Evolutionary conservation across 2,797 vertebrate genomes (phyloP), one percentile per base, ranked within the genome.

Genomic region (Potorous gilbertii): DNA sequence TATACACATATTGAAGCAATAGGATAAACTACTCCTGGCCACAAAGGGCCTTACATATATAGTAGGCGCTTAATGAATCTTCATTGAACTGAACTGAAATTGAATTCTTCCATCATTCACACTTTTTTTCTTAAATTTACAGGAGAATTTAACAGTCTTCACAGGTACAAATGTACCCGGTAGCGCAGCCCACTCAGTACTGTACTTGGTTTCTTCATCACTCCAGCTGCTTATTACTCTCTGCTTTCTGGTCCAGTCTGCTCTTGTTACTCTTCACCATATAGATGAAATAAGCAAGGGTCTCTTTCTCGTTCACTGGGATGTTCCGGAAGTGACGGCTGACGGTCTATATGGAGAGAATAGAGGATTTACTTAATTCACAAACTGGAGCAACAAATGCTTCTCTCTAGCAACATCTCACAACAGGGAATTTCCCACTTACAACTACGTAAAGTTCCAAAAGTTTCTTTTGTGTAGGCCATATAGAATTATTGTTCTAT

Each of bases 191-290:
- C 96, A 62, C 93, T 92, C 81, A 96, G 98, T 95, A 96, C 94
- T 0, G 52, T 9, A n/a, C 40, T 13, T 91, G 92, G 40, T 93
- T 97, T 96, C 95, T 13, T 94, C 66, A 97, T 99, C 98, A 99
- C 94, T 99, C 99, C 57, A 99, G 98, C 92, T 99, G 99, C 98
- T 99, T 99, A 98, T 99, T 98, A 57, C 99, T 97, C 94, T 99
- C 99, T 0, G 99, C 98, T 95, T 99, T 99, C 99, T 99, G 99
- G 98, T 99, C 99, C 98, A 99, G 98, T 91, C 99, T 99, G 95
- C 99, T 99, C 98, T 99, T 99, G 98, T 99, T 99, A 98, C 99
- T 99, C 98, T 99, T 99, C 98, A 99, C 99, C 99, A 99, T 99
- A 98, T 99, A 99, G 98, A 99, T 99, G 97, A 99, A 99, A 98